Base-by-base conservation (phyloP, 2,113 vertebrate species). In the Atrichornis clamosus region DNA sequence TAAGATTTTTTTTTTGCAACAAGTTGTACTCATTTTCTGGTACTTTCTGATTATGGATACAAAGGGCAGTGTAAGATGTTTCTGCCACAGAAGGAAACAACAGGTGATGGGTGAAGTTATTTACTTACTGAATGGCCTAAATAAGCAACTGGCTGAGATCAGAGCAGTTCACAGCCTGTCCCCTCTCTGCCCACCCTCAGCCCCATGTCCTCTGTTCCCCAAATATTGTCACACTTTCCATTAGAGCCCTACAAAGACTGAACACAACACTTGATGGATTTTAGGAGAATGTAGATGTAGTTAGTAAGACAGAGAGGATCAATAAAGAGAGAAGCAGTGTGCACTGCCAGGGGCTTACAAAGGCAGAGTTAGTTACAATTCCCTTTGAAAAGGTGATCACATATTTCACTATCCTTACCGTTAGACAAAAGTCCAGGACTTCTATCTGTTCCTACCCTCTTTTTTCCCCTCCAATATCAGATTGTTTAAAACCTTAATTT, bases 21-120 rank as follows among this genome's bases (percentile, higher is more conserved):
- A 88, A 87, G 69, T 74, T 89, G 91, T 9, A 89, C 85, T 13
- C 5, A 84, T 94, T 95, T 91, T 86, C 68, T 93, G 84, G 49
- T 5, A 16, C 75, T 95, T 95, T 95, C 92, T 92, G 92, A 96
- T 91, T 96, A 84, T 35, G 68, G 84, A 90, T 68, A 37, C 64
- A 83, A 76, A 81, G 95, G 60, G 83, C 47, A 92, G 85, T 33
- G 74, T 3, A 27, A 74, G 42, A 37, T 15, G 24, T 15, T 84
- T 32, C n/a, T 92, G 87, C 89, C 63, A 76, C 23, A 67, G 81
- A 81, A 67, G 39, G 81, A 95, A 96, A 89, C 82, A 84, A 39
- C 9, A 95, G 91, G 83, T 84, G 81, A 96, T 55, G 42, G 69
- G 55, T 60, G n/a, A 94, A 95, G 91, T 90, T 90, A 84, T 84